Base-by-base conservation (phyloP, 1,140 invertebrate species). In the Bicyclus anynana region DNA sequence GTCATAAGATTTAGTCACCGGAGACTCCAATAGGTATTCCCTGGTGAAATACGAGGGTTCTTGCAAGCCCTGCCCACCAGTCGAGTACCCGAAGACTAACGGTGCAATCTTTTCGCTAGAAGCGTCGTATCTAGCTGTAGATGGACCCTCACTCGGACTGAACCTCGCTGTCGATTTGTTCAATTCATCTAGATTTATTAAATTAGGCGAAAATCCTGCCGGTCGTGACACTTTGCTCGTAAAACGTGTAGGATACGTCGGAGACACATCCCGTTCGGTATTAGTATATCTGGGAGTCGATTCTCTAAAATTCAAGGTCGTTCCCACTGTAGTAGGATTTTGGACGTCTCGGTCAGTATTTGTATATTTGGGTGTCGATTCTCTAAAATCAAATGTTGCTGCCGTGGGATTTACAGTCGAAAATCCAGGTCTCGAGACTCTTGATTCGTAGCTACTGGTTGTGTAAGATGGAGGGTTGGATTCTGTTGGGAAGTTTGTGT, bases 1-100 rank as follows among this genome's bases (percentile, higher is more conserved):
- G 77, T 80, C 80, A 72, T 84, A 89, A 51, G 72, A 75, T 58
- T 81, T 85, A 29, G 78, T 81, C 5, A 84, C 76, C 14, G 84
- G 84, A 0, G 84, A 84, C 33, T 86, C 88, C 60, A 89, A 49
- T 4, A 89, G 65, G 58, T 89, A 89, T 72, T 89, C 88, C 53
- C 88, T 81, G 9, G 88, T 89, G 56, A 87, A 89, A 29, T 79
- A 79, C 21, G 76, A 73, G 23, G 84, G 78, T 40, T 84, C 81
- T 60, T 69, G 75, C 13, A 68, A 66, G 37, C 74, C 59, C 52
- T 83, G 74, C 6, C 65, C 74, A 46, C 62, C 67, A 18, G 80
- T 74, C 0, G 82, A 76, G 58, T 72, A 80, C 20, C 62, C 66
- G 48, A 69, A 72, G 26, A 75, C 75, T 9, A 83, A 67, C 1